phyloP scores from a whole-genome alignment of 2,888 invertebrate genomes.

The Lypha dubia region DNA sequence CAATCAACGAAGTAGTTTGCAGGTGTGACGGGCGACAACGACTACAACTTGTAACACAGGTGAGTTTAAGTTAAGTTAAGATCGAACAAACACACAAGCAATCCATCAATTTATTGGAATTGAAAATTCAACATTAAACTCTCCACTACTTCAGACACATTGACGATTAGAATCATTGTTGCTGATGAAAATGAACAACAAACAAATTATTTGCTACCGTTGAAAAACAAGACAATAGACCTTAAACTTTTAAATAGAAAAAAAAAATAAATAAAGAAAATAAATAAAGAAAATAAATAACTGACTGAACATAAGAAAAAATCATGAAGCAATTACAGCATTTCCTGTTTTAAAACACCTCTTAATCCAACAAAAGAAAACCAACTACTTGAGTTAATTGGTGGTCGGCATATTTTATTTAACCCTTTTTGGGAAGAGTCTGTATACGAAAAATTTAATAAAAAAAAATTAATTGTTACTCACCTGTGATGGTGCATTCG shows the following conservation, averaged over 20 bases:
- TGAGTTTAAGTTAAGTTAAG: slow-evolving; percentile 24
- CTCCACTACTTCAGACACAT: not conserved
- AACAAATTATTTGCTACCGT: slow-evolving; percentile 64
- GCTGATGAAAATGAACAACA: slow-evolving; percentile 3
- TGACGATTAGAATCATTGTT: slow-evolving; percentile 30
- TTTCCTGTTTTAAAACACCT: slow-evolving; percentile 53
- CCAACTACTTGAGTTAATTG: slow-evolving; percentile 74
- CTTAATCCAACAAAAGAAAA: slow-evolving; percentile 16
- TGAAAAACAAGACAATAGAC: slow-evolving; percentile 18
- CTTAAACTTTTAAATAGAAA: slow-evolving; percentile 6
- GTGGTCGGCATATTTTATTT: slow-evolving; percentile 36
- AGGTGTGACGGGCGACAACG: slow-evolving; percentile 57
- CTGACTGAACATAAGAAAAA: slow-evolving; percentile 21
- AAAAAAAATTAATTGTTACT: slow-evolving; percentile 73
- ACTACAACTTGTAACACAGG: slow-evolving; percentile 40
- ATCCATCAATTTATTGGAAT: slow-evolving; percentile 30
- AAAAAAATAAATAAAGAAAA: not conserved
- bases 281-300: slow-evolving; percentile 5
- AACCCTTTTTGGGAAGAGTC: slow-evolving; percentile 48
- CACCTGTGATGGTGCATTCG: slow-evolving; percentile 83
- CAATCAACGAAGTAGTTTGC: slow-evolving; percentile 69
- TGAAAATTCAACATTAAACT: not conserved
- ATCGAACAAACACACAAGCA: slow-evolving; percentile 11
- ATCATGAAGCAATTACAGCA: too few species aligned
- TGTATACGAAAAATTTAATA: not conserved